Evolutionary conservation across 1,140 invertebrate species (phyloP).

Genomic region (Colletes latitarsis): DNA sequence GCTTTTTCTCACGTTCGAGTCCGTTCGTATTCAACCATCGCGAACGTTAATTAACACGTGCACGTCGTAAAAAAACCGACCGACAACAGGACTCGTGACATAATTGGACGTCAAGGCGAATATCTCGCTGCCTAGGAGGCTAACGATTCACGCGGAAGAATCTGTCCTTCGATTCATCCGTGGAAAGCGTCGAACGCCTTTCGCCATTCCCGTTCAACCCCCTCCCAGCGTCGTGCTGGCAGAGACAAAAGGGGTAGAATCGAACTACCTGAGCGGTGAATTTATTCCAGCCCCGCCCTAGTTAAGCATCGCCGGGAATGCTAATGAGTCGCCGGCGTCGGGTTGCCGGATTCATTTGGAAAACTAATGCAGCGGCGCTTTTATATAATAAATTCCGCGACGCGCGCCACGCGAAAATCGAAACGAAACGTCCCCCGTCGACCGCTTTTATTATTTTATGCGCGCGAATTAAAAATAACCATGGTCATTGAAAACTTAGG

Average conservation of each 20-base stretch:
- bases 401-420: not conserved
- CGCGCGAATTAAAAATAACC: not conserved
- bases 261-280: conserved; percentile 35
- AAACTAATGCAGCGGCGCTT: conserved; percentile 20
- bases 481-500: no score
- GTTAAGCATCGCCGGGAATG: conserved; percentile 41
- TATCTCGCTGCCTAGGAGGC: not conserved
- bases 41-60: conserved; percentile 5
- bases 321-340: conserved; percentile 33
- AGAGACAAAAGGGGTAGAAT: conserved; percentile 40
- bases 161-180: conserved; percentile 5
- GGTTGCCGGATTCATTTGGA: conserved; percentile 9
- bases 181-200: conserved; percentile 22
- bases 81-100: not conserved
- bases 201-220: not conserved
- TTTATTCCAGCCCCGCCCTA: conserved; percentile 41
- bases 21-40: not conserved
- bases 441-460: not conserved
- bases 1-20: not conserved
- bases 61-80: not conserved
- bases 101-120: not conserved
- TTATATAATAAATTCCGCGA: conserved; percentile 12
- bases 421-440: no score
- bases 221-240: not conserved
- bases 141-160: not conserved